Conservation (phyloP, 2,113 vertebrate species). For the Nothoprocta perdicaria region DNA sequence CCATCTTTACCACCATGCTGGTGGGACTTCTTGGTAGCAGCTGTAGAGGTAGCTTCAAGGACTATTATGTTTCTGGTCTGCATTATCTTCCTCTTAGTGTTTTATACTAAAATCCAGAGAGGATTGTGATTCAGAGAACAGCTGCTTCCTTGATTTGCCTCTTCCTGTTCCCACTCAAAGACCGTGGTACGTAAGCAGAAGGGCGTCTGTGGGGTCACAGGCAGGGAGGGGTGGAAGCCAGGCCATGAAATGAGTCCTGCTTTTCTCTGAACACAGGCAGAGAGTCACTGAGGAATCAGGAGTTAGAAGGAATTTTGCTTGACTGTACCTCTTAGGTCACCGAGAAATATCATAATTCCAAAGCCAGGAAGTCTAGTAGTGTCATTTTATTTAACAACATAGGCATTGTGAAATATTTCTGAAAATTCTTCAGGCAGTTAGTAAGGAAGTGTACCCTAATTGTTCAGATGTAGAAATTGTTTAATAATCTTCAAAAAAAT, state of each 20-base stretch:
- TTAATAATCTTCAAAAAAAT: not conserved
- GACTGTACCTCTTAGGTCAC: not conserved
- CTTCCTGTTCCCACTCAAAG: conserved; percentile 50
- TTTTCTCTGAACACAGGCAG: not conserved
- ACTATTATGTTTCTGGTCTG: not conserved
- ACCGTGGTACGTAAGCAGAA: conserved; percentile 23
- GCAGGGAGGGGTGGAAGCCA: not conserved
- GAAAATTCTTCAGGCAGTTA: not conserved
- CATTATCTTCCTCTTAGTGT: not conserved
- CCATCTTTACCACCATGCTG: not conserved
- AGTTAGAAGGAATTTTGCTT: not conserved
- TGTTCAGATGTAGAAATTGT: not conserved
- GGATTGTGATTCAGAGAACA: conserved; percentile 63
- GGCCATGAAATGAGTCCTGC: not conserved
- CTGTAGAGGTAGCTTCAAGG: conserved; percentile 12
- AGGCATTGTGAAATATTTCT: not conserved
- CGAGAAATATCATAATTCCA: not conserved
- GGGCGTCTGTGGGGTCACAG: not conserved
- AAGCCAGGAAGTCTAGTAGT: not conserved
- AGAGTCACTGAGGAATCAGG: not conserved
- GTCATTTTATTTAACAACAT: not conserved
- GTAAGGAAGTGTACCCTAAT: not conserved
- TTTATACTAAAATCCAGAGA: conserved; percentile 39
- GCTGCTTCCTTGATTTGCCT: conserved; percentile 44
- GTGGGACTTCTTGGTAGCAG: not conserved